Base-by-base conservation (phyloP, 2,888 invertebrate genomes). In the Cataglyphis altisquamis region DNA sequence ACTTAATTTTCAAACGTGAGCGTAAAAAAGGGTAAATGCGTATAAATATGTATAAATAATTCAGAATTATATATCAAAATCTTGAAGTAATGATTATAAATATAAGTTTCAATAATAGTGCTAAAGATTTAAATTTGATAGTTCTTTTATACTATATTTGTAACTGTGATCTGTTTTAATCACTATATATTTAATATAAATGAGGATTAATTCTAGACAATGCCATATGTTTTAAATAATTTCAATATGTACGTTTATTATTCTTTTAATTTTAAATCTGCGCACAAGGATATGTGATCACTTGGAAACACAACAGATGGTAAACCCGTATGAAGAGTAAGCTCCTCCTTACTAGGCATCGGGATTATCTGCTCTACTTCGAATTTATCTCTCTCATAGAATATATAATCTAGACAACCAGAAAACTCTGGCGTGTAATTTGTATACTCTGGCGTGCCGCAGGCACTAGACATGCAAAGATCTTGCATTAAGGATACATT, bases 381-480 rank as follows among this genome's bases (percentile, higher is more conserved):
- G 21, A 98, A 94, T 77, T 96, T 95, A 81, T 96, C 95, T 85
- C 95, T 96, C 90, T 98, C 97, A 92, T 97, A 97, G 95, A 97
- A 98, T 91, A 99, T 98, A 92, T 99, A 99, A 95, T 99, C 99
- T 82, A 99, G 95, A 83, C 98, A 98, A 68, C 97, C 98, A 15
- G 97, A 96, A 95, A 98, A 99, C 0, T 96, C 96, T 0, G 95
- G 95, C 0, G 98, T 98, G 91, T 96, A 98, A 94, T 98, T 98
- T 0, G 99, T 99, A 92, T 96, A 98, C 62, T 96, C 95, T 0
- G 98, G 98, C 25, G 97, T 97, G 0, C 98, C 98, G 95, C 98
- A 98, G 0, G 98, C 98, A 94, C 98, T 98, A 25, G 92, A 95
- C 85, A 98, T 95, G 15, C 95, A 92, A 68, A 96, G 95, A 15